Base-by-base conservation (phyloP, 2,113 vertebrate genomes). In the Geococcyx californianus region DNA sequence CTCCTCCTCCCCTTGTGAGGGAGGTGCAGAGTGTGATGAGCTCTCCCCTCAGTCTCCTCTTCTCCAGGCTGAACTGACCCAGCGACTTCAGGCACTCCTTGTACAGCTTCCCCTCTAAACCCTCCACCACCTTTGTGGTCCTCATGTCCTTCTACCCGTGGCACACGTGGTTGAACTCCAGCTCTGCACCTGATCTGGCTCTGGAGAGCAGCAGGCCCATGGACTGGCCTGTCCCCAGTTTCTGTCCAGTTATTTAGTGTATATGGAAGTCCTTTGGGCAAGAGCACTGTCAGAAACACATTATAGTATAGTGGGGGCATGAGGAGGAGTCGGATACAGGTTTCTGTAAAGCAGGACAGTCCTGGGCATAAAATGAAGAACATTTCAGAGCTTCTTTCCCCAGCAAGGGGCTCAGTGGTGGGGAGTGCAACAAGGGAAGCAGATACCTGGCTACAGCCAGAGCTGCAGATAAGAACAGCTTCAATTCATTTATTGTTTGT, bases 261-360 rank as follows among this genome's bases (percentile, higher is more conserved):
- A 3, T 7, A 2, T 7, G n/a, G 81, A 49, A 31, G 47, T 36
- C 29, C 24, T 13, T 13, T 8, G 16, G 56, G 28, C 12, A 34
- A 64, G n/a, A 21, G 20, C 29, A 20, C n/a, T 16, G 24, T 47
- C 63, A 52, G 55, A 76, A 89, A 33, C 16, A 8, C 38, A 7
- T 18, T 19, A 0, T 11, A 51, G 73, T 49, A 23, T 6, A 20
- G 18, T 0, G 20, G 25, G 8, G 59, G 1, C 10, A 15, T 0
- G 1, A 21, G 25, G 17, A 91, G 15, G 47, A 85, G 34, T 18
- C 44, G 47, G 52, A 18, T 25, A n/a, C 14, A 8, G 63, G 23
- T 44, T 72, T 66, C 52, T 60, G 33, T 34, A 52, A 68, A 69
- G 51, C 47, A 45, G 20, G 25, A 40, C 21, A 80, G 47, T 34